phyloP scores from a whole-genome alignment of 2,888 invertebrate species.

The Dastarcus helophoroides region DNA sequence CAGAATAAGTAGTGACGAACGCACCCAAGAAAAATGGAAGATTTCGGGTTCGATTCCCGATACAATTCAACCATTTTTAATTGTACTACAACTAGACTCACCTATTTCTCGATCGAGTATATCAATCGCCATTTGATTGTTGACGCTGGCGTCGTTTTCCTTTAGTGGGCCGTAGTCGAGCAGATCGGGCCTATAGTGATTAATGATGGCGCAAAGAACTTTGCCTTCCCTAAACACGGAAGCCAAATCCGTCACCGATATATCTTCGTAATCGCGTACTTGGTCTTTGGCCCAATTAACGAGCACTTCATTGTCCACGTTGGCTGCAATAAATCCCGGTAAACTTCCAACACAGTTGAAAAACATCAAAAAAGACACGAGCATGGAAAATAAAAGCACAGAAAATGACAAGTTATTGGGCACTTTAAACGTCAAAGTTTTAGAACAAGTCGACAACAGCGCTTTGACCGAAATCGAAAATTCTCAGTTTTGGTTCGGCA shows the following conservation, averaged over 20 bases:
- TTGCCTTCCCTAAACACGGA: slow-evolving; percentile 57
- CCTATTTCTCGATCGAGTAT: slow-evolving; percentile 76
- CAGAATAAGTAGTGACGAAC: no score
- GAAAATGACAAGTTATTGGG: no score
- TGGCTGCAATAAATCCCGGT: slow-evolving; percentile 15
- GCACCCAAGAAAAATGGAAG: no score
- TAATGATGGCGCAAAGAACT: slow-evolving; percentile 62
- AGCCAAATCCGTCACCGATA: slow-evolving; percentile 53
- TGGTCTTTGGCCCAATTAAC: slow-evolving; percentile 68
- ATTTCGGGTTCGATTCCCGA: no score
- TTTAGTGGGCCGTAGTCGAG: slow-evolving; percentile 60
- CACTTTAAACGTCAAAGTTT: no score
- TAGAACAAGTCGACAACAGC: no score
- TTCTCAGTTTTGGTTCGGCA: no score
- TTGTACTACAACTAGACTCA: no score
- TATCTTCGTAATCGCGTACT: slow-evolving; percentile 50
- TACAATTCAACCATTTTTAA: no score
- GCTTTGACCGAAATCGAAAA: no score
- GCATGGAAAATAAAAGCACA: no score
- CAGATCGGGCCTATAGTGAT: slow-evolving; percentile 83
- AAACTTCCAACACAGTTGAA: background rate
- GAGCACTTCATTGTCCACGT: slow-evolving; percentile 56
- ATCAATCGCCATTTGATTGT: slow-evolving; percentile 77
- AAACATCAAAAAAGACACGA: no score
- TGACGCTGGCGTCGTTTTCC: slow-evolving; percentile 50